A percentile compares a stretch with the other conserved stretches of the same genome.
These are phyloP conservation scores for Drosophila kambysellisi DNA, from an alignment of 2,888 invertebrate genomes.

Conservation along the genomic window DNA sequence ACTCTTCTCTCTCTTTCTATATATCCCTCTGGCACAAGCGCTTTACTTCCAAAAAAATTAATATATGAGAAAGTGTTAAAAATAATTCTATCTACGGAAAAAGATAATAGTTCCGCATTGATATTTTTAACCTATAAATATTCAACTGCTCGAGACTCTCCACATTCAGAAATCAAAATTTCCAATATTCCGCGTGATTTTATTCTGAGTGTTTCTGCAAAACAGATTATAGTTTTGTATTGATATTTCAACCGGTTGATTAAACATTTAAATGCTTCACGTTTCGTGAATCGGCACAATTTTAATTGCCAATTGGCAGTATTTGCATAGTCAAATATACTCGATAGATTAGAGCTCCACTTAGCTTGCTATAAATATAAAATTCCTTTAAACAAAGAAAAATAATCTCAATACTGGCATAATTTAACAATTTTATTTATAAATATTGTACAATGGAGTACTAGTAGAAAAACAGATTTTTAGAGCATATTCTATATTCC, in stretches of 20 bases:
- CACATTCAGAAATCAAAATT: neutral
- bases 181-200: no score
- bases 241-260: conserved; percentile 10
- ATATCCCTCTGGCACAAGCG: neutral
- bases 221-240: neutral
- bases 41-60: conserved; percentile 14
- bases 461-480: neutral
- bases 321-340: conserved; percentile 32
- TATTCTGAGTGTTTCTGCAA: neutral
- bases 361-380: conserved; percentile 20
- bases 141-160: conserved; percentile 14
- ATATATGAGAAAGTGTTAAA: conserved; percentile 11
- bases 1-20: neutral
- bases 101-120: neutral
- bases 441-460: neutral
- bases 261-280: neutral
- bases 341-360: conserved; percentile 22
- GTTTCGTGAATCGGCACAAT: neutral
- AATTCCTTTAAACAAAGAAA: neutral
- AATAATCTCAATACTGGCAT: neutral
- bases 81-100: conserved; percentile 11
- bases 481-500: neutral
- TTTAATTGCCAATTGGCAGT: neutral
- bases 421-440: neutral
- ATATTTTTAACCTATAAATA: conserved; percentile 1